These are phyloP conservation scores for Pantala flavescens DNA, from an alignment of 1,140 invertebrate species.

Conservation along the genomic window DNA sequence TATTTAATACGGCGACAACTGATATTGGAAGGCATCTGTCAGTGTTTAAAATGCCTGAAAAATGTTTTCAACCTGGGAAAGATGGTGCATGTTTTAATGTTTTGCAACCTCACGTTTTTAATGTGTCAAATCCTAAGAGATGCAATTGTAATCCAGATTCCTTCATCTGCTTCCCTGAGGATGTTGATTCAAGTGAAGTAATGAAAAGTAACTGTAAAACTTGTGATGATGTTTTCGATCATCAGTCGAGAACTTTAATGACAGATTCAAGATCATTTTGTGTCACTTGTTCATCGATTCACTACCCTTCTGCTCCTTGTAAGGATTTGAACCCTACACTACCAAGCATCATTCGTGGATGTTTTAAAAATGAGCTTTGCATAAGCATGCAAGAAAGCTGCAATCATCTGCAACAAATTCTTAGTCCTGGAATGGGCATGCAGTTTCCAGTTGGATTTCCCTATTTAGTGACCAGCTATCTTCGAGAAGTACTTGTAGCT, in stretches of 20 bases:
- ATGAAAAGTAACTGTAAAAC: background rate
- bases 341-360: background rate
- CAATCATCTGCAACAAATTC: background rate
- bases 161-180: background rate
- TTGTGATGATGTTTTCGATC: background rate
- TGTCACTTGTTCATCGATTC: background rate
- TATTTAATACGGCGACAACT: background rate
- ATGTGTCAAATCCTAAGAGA: background rate
- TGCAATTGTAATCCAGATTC: background rate
- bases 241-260: background rate
- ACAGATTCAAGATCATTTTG: background rate
- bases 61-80: background rate
- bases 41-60: background rate
- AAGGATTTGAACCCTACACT: background rate
- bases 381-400: background rate
- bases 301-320: background rate
- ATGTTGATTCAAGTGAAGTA: background rate
- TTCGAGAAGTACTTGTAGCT: background rate
- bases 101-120: background rate
- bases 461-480: background rate
- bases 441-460: background rate
- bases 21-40: background rate
- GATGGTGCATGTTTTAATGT: background rate
- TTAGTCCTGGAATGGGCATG: background rate
- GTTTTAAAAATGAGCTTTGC: conserved; percentile 3